phyloP scores from a whole-genome alignment of 2,797 vertebrate genomes.

The Poecile montanus region DNA sequence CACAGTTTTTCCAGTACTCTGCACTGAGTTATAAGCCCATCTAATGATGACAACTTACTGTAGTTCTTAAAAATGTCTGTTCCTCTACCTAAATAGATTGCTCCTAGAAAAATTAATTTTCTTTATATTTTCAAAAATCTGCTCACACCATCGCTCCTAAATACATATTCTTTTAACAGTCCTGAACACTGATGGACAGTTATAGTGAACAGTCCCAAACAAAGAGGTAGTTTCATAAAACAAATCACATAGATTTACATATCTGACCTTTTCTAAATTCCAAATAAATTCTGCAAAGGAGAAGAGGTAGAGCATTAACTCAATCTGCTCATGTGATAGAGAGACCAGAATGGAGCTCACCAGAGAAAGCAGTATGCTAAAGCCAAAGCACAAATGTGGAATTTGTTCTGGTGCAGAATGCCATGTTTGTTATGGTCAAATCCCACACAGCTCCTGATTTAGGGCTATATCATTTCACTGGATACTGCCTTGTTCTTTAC shows the following conservation, averaged over 20 bases:
- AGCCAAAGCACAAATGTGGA: neutral
- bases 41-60: neutral
- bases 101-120: neutral
- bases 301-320: neutral
- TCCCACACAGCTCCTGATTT: neutral
- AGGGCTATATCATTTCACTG: neutral
- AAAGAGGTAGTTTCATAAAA: constrained; percentile 5
- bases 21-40: neutral
- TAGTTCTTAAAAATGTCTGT: neutral
- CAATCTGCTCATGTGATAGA: neutral
- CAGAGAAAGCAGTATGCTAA: neutral
- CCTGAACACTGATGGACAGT: neutral
- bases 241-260: constrained; percentile 4
- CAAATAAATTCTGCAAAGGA: neutral
- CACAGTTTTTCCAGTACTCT: neutral
- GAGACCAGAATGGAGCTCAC: neutral
- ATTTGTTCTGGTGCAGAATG: neutral
- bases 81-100: neutral
- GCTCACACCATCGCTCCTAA: neutral
- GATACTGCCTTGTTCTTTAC: neutral
- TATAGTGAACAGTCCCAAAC: neutral
- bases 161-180: neutral
- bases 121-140: neutral
- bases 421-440: neutral
- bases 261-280: constrained; percentile 20